Conservation (phyloP, 1,140 invertebrate genomes). For the Drosophila sechellia region DNA sequence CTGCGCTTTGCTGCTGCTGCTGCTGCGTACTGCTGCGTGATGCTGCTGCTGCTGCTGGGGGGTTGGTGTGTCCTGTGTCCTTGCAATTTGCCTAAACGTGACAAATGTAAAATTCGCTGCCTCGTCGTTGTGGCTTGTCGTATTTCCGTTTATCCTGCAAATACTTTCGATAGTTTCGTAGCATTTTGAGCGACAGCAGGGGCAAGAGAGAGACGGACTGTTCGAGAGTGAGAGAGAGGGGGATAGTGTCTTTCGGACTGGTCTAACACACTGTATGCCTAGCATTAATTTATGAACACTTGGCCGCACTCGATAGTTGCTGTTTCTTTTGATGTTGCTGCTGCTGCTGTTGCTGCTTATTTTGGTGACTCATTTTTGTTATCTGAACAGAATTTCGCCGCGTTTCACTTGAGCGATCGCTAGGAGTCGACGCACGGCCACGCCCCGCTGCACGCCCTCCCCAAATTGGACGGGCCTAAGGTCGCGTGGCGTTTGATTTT, state of each 20-base stretch:
- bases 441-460: conserved; percentile 61
- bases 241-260: conserved; percentile 52
- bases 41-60: conserved; percentile 26
- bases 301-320: conserved; percentile 34
- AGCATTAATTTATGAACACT: conserved; percentile 75
- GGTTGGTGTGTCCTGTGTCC: conserved; percentile 11
- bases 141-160: conserved; percentile 82
- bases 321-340: conserved; percentile 44
- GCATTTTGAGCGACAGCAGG: conserved; percentile 74
- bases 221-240: conserved; percentile 31
- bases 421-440: conserved; percentile 67
- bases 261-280: conserved; percentile 55
- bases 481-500: conserved; percentile 71
- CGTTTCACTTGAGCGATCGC: conserved; percentile 69
- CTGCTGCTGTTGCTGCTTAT: conserved; percentile 39
- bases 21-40: conserved; percentile 20
- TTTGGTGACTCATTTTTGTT: conserved; percentile 73
- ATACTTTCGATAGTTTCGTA: conserved; percentile 82
- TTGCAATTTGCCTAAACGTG: conserved; percentile 50
- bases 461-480: conserved; percentile 60
- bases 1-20: conserved; percentile 38
- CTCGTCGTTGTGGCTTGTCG: conserved; percentile 72
- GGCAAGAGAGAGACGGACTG: conserved; percentile 19
- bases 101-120: conserved; percentile 65
- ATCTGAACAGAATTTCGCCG: conserved; percentile 54